These are phyloP conservation scores for Rhorus exstirpatorius DNA, from an alignment of 2,888 invertebrate species.

Conservation along the genomic window DNA sequence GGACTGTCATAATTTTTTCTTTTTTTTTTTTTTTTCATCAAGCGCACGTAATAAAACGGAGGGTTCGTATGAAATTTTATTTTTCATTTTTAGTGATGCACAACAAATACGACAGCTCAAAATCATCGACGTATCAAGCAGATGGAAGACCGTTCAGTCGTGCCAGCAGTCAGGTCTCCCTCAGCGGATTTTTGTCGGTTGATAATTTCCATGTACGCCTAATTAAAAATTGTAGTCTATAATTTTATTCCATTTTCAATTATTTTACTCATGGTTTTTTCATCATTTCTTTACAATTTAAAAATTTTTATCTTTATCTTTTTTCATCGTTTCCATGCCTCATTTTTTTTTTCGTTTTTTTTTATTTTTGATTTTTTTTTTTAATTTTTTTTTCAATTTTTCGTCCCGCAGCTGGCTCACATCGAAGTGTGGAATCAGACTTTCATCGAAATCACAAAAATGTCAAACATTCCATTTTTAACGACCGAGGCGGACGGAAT, in stretches of 20 bases:
- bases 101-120: conserved; percentile 89
- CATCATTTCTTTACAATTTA: no score
- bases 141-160: conserved; percentile 89
- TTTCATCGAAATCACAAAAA: conserved; percentile 90
- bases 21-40: conserved; percentile 19
- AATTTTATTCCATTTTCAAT: conserved; percentile 12
- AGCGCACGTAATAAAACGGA: no score
- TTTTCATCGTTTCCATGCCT: background rate
- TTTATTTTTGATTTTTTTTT: conserved; percentile 3
- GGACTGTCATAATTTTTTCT: conserved; percentile 8
- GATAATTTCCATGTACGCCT: conserved; percentile 88
- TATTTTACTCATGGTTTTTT: no score
- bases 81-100: conserved; percentile 87
- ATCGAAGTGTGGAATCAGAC: conserved; percentile 88
- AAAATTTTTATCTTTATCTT: background rate
- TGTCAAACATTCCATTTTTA: conserved; percentile 89
- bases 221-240: background rate
- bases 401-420: conserved; percentile 47
- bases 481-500: conserved; percentile 91
- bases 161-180: conserved; percentile 88
- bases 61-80: no score
- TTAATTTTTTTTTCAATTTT: conserved; percentile 46
- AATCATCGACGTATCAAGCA: conserved; percentile 89
- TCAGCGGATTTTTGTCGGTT: conserved; percentile 90
- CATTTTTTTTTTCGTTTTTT: conserved; percentile 10